Base-by-base conservation (phyloP, 2,888 invertebrate genomes). In the Seira ritae region DNA sequence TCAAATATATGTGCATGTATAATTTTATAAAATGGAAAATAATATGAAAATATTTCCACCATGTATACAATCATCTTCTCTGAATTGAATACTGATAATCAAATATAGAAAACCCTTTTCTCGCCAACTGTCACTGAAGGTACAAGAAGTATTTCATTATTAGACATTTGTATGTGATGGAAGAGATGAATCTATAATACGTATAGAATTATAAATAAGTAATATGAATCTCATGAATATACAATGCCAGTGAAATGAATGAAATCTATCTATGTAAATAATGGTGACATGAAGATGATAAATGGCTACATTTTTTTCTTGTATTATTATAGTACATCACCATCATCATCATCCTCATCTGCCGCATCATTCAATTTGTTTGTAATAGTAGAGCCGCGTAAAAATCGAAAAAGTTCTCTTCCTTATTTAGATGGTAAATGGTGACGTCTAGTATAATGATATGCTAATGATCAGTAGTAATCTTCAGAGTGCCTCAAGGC, bases 221-320 rank as follows among this genome's bases (percentile, higher is more conserved):
- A 42, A 42, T 42, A 42, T 42, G 6, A 42, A 6, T 6, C 42
- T 42, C 42, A 42, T 42, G 42, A 42, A 42, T 42, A 42, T 42
- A 42, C 42, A 42, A 42, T 42, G 42, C n/a, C n/a, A n/a, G 6
- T 46, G 23, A 74, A 66, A 74, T 60, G 55, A 71, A 75, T 65
- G 67, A 73, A 68, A n/a, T n/a, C n/a, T n/a, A n/a, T 37, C 62
- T 68, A 73, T 77, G 69, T 55, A 82, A 73, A 76, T 81, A 81
- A 82, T 73, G 77, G 73, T 82, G 81, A 82, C 81, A 76, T 46
- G 60, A 73, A 78, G 67, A 78, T 82, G 82, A 82, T 82, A 82
- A 82, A 82, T 78, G 77, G 73, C 42, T 73, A 67, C 73, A 77
- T 77, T 82, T 22, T 42, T 42, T 42, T 12, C 19, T n/a, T 60